Evolutionary conservation across 2,888 invertebrate species (phyloP).

Genomic region (Hirudinaria manillensis): DNA sequence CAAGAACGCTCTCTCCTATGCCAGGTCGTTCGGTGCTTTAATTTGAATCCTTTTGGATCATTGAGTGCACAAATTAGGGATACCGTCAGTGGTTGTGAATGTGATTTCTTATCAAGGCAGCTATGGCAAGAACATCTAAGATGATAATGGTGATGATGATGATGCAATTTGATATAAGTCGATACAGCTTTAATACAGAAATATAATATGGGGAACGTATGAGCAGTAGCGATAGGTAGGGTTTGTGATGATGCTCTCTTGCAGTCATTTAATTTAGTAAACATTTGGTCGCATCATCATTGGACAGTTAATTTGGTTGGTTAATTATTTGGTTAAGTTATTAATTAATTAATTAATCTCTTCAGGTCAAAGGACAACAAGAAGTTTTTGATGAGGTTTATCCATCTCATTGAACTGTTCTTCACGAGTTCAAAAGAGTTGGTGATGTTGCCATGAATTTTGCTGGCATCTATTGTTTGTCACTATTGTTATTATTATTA

Average conservation of each 20-base stretch:
- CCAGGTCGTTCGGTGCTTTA: too few relatives aligned
- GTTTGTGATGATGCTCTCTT: background rate
- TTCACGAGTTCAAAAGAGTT: constrained; percentile 38
- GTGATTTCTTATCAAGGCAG: too few relatives aligned
- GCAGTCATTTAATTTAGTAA: background rate
- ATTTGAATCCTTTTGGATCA: too few relatives aligned
- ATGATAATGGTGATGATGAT: too few relatives aligned
- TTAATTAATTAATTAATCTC: constrained; percentile 33
- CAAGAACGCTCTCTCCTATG: background rate
- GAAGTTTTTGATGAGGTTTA: constrained; percentile 48
- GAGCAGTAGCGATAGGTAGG: too few relatives aligned
- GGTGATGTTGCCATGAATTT: background rate
- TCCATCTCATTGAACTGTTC: constrained; percentile 50
- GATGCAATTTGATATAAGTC: too few relatives aligned
- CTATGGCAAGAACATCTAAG: too few relatives aligned
- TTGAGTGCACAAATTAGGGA: too few relatives aligned
- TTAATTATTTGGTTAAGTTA: background rate
- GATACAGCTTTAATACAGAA: too few relatives aligned
- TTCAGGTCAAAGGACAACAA: constrained; percentile 50
- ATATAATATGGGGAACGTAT: too few relatives aligned
- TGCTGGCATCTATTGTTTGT: too few relatives aligned
- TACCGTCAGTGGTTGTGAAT: too few relatives aligned
- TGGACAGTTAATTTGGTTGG: background rate
- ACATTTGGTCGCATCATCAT: background rate
- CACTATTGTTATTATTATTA: background rate